A percentile compares a stretch with the other conserved stretches of the same genome.
These are phyloP conservation scores for Vanessa atalanta DNA, from an alignment of 1,140 invertebrate genomes.

Conservation along the genomic window DNA sequence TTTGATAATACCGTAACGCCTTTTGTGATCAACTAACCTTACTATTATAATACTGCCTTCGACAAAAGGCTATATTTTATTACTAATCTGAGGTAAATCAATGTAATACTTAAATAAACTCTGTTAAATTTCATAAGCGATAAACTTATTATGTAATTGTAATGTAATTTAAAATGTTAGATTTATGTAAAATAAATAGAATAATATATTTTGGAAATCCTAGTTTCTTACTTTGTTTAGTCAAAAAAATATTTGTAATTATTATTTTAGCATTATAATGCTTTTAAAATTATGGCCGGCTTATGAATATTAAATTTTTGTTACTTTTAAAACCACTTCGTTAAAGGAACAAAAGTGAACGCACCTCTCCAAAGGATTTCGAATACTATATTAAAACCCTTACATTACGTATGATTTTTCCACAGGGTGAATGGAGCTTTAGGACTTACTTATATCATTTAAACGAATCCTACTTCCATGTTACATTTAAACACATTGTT, in stretches of 20 bases:
- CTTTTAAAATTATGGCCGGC: background rate
- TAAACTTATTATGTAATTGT: conserved; percentile 21
- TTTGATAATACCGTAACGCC: conserved; percentile 40
- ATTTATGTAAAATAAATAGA: conserved; percentile 32
- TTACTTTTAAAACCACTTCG: no score
- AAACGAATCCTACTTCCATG: background rate
- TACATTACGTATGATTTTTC: background rate
- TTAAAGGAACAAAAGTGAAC: no score
- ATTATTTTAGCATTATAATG: conserved; percentile 10
- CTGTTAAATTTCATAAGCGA: conserved; percentile 28
- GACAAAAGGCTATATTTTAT: conserved; percentile 30
- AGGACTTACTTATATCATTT: background rate
- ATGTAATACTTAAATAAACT: conserved; percentile 23
- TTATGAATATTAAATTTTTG: background rate
- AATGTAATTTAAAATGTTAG: conserved; percentile 32
- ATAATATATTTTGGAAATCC: conserved; percentile 42
- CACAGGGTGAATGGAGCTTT: conserved; percentile 22
- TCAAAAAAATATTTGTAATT: background rate
- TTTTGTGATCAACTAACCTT: conserved; percentile 44
- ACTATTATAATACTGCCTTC: conserved; percentile 36
- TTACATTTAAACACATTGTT: background rate
- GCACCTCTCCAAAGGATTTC: no score
- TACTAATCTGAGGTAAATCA: conserved; percentile 25
- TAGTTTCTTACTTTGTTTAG: conserved; percentile 6
- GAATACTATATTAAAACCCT: background rate